Conservation (phyloP, 2,113 vertebrate genomes). For the Gavia stellata region DNA sequence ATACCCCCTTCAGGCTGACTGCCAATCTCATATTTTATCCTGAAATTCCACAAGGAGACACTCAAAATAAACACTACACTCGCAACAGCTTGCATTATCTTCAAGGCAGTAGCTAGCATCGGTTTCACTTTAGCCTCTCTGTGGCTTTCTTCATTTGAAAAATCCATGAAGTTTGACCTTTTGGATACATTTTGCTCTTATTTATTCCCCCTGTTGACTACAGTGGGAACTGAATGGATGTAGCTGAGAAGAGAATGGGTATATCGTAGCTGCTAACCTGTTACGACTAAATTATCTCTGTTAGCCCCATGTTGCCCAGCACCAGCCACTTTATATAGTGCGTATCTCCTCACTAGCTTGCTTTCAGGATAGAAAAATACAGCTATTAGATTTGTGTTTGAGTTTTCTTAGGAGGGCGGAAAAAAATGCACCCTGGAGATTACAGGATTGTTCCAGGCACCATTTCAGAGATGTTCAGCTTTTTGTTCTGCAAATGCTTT, state of each 20-base stretch:
- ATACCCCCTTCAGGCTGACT: conserved; percentile 14
- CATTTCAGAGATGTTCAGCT: neutral
- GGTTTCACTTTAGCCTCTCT: neutral
- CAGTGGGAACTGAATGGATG: neutral
- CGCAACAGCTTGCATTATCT: conserved; percentile 26
- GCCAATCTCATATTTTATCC: conserved; percentile 35
- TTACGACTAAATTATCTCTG: conserved; percentile 18
- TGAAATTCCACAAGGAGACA: conserved; percentile 35
- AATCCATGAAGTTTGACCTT: conserved; percentile 14
- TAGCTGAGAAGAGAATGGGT: neutral
- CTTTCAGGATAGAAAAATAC: neutral
- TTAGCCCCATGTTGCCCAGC: neutral
- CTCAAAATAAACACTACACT: conserved; percentile 37
- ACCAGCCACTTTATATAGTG: neutral
- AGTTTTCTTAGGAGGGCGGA: neutral
- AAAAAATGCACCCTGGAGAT: neutral
- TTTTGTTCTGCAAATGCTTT: conserved; percentile 1
- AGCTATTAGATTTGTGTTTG: neutral
- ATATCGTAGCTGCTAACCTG: neutral
- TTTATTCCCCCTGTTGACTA: neutral
- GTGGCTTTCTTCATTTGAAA: conserved; percentile 12
- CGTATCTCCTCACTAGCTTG: neutral
- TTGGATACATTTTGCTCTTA: neutral
- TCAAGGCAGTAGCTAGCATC: neutral
- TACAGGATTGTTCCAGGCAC: neutral